Percentiles rank a stretch among this genome's conserved stretches.
These are phyloP conservation scores for Lucinisca nassula DNA, from an alignment of 2,888 invertebrate genomes.

Conservation along the genomic window DNA sequence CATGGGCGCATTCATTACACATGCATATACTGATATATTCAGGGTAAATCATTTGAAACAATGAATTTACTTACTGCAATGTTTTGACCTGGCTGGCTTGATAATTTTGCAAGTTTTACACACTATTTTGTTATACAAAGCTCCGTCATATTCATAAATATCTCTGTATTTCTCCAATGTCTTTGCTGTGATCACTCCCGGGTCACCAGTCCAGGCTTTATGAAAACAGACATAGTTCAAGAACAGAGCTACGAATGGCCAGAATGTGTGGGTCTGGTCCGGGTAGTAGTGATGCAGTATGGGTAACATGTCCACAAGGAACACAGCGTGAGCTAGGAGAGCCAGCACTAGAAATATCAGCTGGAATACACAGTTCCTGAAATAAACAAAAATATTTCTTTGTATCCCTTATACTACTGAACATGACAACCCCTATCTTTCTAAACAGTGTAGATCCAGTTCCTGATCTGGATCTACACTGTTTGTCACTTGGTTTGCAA, in stretches of 20 bases:
- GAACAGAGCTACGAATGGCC: slow-evolving; percentile 79
- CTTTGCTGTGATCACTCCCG: slow-evolving; percentile 80
- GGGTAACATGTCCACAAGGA: slow-evolving; percentile 83
- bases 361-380: slow-evolving; percentile 85
- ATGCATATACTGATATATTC: too few relatives aligned
- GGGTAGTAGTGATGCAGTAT: slow-evolving; percentile 80
- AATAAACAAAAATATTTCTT: slow-evolving; percentile 55
- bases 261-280: slow-evolving; percentile 79
- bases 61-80: slow-evolving; percentile 84
- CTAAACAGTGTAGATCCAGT: too few relatives aligned
- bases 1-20: too few relatives aligned
- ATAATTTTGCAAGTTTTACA: slow-evolving; percentile 83
- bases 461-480: too few relatives aligned
- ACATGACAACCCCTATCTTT: too few relatives aligned
- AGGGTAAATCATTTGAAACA: too few relatives aligned
- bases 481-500: too few relatives aligned
- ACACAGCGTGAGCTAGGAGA: slow-evolving; percentile 79
- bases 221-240: slow-evolving; percentile 79
- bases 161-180: slow-evolving; percentile 73
- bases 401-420: too few relatives aligned
- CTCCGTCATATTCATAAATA: slow-evolving; percentile 80
- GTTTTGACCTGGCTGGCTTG: slow-evolving; percentile 86
- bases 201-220: slow-evolving; percentile 81
- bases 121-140: slow-evolving; percentile 75
- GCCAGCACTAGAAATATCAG: slow-evolving; percentile 79